These are phyloP conservation scores for Tychaedon coryphoeus DNA, from an alignment of 2,113 vertebrate genomes.

Conservation along the genomic window DNA sequence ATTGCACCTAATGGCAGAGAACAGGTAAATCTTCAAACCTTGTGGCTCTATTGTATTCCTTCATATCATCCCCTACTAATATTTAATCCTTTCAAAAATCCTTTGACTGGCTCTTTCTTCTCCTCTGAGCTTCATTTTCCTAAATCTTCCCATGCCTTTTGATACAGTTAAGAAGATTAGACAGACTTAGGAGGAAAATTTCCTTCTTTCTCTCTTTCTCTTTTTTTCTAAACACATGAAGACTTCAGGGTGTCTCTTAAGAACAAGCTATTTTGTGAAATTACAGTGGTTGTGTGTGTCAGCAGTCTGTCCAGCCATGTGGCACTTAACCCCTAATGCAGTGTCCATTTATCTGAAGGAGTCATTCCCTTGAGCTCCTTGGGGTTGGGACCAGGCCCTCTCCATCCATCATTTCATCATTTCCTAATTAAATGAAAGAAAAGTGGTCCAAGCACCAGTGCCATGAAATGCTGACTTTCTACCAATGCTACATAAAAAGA, in stretches of 20 bases:
- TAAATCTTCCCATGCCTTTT: constrained; percentile 37
- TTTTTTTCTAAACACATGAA: neutral
- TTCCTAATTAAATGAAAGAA: neutral
- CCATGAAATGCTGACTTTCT: neutral
- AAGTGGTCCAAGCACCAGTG: neutral
- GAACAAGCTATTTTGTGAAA: constrained; percentile 14
- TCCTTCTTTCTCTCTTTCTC: neutral
- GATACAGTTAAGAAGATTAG: constrained; percentile 37
- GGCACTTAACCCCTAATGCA: neutral
- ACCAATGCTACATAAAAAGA: neutral
- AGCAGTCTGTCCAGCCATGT: neutral
- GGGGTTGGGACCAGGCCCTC: neutral
- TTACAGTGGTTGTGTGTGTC: neutral
- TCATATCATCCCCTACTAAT: constrained; percentile 18
- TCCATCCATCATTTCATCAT: neutral
- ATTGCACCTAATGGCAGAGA: neutral
- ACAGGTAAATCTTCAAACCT: constrained; percentile 30
- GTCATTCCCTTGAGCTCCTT: neutral
- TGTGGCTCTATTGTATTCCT: neutral
- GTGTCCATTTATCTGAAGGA: neutral
- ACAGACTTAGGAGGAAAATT: neutral
- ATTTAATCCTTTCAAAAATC: constrained; percentile 47
- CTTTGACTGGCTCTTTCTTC: neutral
- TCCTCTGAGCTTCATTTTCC: constrained; percentile 19
- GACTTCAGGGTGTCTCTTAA: neutral